Percentiles rank a stretch among this genome's conserved stretches.
phyloP scores from a whole-genome alignment of 2,797 vertebrate genomes.

The Aphelocoma californica region DNA sequence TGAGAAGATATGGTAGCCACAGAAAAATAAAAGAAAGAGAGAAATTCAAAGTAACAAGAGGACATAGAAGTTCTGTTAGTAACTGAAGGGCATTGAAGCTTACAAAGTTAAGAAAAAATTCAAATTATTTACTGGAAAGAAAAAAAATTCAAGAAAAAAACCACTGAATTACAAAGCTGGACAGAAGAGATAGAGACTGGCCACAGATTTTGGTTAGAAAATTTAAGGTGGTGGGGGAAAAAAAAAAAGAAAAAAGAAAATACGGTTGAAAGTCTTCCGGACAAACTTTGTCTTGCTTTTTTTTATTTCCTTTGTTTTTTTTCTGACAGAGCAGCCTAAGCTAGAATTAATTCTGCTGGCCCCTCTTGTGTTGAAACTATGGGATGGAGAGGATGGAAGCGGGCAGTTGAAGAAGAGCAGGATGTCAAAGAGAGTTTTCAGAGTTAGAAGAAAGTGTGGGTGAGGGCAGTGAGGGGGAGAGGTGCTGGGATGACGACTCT shows the following conservation, averaged over 20 bases:
- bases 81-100: not conserved
- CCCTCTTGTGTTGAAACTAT: not conserved
- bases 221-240: not conserved
- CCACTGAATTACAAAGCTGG: not conserved
- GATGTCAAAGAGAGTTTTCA: not conserved
- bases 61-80: not conserved
- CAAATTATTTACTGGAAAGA: not conserved
- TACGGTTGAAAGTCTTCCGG: not conserved
- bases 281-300: not conserved
- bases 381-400: not conserved
- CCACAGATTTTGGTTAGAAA: not conserved
- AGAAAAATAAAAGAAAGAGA: not conserved
- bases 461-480: not conserved
- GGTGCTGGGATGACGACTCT: not conserved
- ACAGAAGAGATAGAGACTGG: not conserved
- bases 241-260: not conserved
- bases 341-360: not conserved
- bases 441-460: rapidly evolving
- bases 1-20: not conserved
- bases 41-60: not conserved
- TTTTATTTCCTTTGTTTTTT: not conserved
- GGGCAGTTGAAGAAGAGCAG: not conserved
- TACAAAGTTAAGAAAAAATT: not conserved
- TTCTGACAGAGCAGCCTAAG: not conserved
- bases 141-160: not conserved